Evolutionary conservation across 2,797 vertebrate species (phyloP), one percentile per base, ranked within the genome.

Genomic region (Pantherophis alleghaniensis): DNA sequence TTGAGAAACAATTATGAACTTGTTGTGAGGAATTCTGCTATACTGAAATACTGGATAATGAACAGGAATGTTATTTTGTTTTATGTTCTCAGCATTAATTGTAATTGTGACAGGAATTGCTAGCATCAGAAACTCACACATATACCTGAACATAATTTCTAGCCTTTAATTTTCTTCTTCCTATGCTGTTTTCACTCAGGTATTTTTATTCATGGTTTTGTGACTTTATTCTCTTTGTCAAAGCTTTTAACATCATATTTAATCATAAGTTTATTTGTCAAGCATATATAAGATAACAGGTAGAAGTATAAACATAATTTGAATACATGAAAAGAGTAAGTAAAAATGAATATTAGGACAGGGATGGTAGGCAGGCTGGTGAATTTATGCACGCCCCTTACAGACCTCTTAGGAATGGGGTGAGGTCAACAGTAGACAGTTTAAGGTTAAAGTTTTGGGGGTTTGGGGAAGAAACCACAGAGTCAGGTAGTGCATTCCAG

Each of bases 161-260:
- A 28, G 59, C 42, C 18, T 88, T 88, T 88, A 55, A 53, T 87
- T 28, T 56, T n/a, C 13, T 32, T n/a, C 24, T 16, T 86, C 47
- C 42, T 57, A 5, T 83, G 74, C 74, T 89, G 57, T 28, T 90
- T 66, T n/a, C 32, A 14, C 7, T 57, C 57, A 37, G 57, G 55
- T 4, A 42, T 7, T 83, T 91, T 83, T 59, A 47, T 57, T 83
- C 2, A 55, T 5, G 14, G 91, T 88, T 92, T 90, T 20, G 53
- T 13, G 90, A 0, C 47, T 28, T 66, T 56, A 7, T 14, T 59
- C 87, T 55, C 83, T n/a, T 1, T 0, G 0, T 11, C 79, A 59
- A 57, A 89, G 47, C 20, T 94, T 97, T 96, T 95, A 96, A 95
- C 94, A 79, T 96, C 6, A 51, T 51, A 7, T 51, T 51, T 51